Conservation (phyloP, 64 coral and sea anemone species). For the Stichodactyla mertensii region DNA sequence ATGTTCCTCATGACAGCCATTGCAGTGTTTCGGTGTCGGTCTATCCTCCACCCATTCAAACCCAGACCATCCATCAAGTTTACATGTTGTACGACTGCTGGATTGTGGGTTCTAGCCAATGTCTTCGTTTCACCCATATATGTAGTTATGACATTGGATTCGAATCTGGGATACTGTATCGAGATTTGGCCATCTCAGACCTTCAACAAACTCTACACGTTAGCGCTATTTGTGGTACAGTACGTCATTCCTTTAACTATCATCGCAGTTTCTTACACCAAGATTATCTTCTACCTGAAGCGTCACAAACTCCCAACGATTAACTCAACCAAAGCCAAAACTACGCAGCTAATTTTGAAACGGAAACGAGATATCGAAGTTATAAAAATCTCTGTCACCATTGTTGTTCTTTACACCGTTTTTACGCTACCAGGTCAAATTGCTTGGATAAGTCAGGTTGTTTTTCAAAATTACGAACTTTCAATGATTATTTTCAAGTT, state of each 20-base stretch:
- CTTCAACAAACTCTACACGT: conserved; percentile 1
- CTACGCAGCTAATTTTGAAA: not conserved
- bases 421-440: not conserved
- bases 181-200: conserved; percentile 17
- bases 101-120: conserved; percentile 6
- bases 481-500: not conserved
- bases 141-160: not conserved
- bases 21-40: not conserved
- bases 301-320: not conserved
- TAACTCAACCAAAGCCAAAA: too few relatives aligned
- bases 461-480: not conserved
- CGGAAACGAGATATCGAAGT: conserved; percentile 4
- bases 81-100: not conserved
- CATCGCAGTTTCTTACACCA: not conserved
- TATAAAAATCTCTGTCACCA: not conserved
- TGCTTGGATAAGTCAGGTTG: not conserved
- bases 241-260: not conserved
- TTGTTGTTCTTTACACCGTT: not conserved
- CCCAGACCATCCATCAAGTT: not conserved
- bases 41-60: conserved; percentile 1
- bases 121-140: not conserved
- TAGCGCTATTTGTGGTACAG: conserved; percentile 3
- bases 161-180: not conserved
- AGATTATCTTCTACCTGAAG: not conserved
- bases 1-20: not conserved